A percentile compares a stretch with the other conserved stretches of the same genome.
Evolutionary conservation across 2,113 vertebrate genomes (phyloP).

Genomic region (Pelobates fuscus): DNA sequence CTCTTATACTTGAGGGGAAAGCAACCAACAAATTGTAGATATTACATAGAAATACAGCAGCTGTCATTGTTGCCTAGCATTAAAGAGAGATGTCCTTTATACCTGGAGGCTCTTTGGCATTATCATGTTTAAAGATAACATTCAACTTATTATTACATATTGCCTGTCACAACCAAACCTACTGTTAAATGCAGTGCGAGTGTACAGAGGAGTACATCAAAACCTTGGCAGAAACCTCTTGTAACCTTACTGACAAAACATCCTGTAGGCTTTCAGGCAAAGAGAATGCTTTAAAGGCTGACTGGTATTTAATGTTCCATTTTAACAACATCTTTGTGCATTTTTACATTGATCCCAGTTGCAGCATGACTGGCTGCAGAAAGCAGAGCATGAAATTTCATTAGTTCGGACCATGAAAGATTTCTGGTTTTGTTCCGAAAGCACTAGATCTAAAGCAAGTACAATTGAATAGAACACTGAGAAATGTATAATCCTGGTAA

Average conservation of each 20-base stretch:
- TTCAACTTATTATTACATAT: conserved; percentile 38
- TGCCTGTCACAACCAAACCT: conserved; percentile 36
- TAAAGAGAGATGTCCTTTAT: too few species aligned
- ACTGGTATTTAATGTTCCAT: conserved; percentile 10
- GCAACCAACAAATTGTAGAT: too few species aligned
- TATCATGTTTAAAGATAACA: conserved; percentile 24
- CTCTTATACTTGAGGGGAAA: too few species aligned
- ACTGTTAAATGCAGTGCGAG: neutral
- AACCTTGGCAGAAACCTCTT: conserved; percentile 12
- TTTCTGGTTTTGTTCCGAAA: neutral
- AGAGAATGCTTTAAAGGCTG: neutral
- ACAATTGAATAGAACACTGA: neutral
- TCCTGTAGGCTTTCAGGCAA: neutral
- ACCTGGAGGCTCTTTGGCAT: too few species aligned
- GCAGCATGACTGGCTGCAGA: conserved; percentile 4
- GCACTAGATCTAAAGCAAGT: conserved; percentile 29
- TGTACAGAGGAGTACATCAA: neutral
- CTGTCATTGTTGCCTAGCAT: too few species aligned
- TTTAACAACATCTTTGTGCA: conserved; percentile 3
- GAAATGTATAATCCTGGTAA: neutral
- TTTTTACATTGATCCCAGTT: conserved; percentile 16
- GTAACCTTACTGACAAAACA: conserved; percentile 2
- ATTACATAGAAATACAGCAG: too few species aligned
- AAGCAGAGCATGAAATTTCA: neutral
- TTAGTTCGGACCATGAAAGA: conserved; percentile 21